Conservation (phyloP, 2,113 vertebrate genomes). For the Siphamia tubifer region DNA sequence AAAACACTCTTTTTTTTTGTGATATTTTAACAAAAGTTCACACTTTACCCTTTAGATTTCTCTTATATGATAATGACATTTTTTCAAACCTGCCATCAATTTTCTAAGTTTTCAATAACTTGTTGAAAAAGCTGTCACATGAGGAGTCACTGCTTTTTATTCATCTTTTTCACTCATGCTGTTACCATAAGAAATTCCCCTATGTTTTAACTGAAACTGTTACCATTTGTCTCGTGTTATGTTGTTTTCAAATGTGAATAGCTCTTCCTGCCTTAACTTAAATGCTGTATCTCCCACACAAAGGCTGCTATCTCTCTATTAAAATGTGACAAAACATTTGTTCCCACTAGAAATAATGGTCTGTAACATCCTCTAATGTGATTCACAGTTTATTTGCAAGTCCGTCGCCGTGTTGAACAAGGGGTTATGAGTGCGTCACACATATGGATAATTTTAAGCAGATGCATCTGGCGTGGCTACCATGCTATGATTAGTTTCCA, state of each 20-base stretch:
- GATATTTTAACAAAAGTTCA: neutral
- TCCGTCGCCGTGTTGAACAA: conserved; percentile 59
- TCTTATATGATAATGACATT: too few relatives aligned
- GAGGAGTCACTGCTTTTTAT: too few relatives aligned
- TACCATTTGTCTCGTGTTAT: neutral
- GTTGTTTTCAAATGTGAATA: neutral
- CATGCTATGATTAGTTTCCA: conserved; percentile 88
- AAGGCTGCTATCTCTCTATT: conserved; percentile 61
- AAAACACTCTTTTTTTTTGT: neutral
- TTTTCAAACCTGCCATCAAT: too few relatives aligned
- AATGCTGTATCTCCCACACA: conserved; percentile 38
- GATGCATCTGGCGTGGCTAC: conserved; percentile 79
- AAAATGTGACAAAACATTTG: conserved; percentile 72
- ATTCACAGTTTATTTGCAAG: conserved; percentile 76
- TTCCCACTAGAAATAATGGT: conserved; percentile 67
- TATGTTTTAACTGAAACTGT: too few relatives aligned
- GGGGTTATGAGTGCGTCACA: conserved; percentile 62
- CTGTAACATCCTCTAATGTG: conserved; percentile 63
- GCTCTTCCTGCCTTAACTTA: neutral
- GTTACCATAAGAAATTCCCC: too few relatives aligned
- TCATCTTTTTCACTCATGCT: too few relatives aligned
- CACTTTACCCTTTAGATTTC: too few relatives aligned
- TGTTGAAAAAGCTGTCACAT: too few relatives aligned
- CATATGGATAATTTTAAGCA: conserved; percentile 84
- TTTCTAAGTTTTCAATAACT: too few relatives aligned